phyloP scores from a whole-genome alignment of 2,113 vertebrate species.

The Phoxinus phoxinus region DNA sequence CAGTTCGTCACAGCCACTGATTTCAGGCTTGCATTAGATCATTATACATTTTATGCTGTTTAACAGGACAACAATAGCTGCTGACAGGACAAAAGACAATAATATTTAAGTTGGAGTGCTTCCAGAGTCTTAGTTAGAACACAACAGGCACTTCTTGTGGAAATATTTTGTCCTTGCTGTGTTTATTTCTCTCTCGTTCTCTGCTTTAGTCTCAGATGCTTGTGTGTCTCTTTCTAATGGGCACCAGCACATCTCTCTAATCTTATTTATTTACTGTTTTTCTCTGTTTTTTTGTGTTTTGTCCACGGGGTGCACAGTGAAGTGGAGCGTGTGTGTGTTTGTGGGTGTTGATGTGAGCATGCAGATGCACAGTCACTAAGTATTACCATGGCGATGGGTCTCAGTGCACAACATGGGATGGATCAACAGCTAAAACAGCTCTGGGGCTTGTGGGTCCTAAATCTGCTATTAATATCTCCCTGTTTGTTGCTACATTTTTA shows the following conservation, averaged over 20 bases:
- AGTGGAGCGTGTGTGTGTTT: conserved; percentile 63
- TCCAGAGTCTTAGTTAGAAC: conserved; percentile 21
- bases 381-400: conserved; percentile 63
- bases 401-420: conserved; percentile 58
- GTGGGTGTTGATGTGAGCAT: conserved; percentile 61
- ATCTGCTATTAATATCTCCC: conserved; percentile 13
- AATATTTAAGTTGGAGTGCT: conserved; percentile 24
- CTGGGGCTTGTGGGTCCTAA: background rate
- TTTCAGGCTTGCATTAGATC: background rate
- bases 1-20: background rate
- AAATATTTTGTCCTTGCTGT: conserved; percentile 9
- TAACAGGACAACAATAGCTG: background rate
- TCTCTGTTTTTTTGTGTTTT: conserved; percentile 1
- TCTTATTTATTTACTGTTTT: conserved; percentile 29
- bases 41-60: background rate
- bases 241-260: conserved; percentile 49
- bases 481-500: conserved; percentile 7
- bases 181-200: conserved; percentile 25
- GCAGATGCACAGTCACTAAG: conserved; percentile 71
- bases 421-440: conserved; percentile 60
- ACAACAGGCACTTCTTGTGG: conserved; percentile 15
- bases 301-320: background rate
- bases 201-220: conserved; percentile 5
- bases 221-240: conserved; percentile 46
- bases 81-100: conserved; percentile 16